A percentile compares a stretch with the other conserved stretches of the same genome.
Conservation (phyloP, 2,797 vertebrate genomes). For the Tiaroga cobitis region DNA sequence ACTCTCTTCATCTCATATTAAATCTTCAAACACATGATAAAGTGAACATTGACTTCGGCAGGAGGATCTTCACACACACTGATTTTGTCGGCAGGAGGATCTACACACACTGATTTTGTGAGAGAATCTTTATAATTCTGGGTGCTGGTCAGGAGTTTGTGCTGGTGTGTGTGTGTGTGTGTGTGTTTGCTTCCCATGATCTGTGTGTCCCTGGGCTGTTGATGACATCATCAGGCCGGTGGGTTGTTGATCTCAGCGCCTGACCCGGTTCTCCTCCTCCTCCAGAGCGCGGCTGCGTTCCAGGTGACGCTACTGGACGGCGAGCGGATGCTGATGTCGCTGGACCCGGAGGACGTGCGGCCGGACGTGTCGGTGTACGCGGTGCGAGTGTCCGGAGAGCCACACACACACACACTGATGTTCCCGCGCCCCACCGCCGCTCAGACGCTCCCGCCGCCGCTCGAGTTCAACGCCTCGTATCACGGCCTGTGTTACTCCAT, state of each 20-base stretch:
- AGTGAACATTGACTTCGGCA: no score
- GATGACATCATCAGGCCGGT: neutral
- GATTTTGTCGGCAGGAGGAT: no score
- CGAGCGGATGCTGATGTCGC: constrained; percentile 77
- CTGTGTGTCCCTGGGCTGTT: no score
- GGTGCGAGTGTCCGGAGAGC: constrained; percentile 88
- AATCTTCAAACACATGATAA: no score
- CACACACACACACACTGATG: constrained; percentile 83
- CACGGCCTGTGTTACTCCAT: constrained; percentile 91
- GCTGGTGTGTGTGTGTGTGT: no score
- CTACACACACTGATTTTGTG: no score
- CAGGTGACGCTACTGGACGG: constrained; percentile 81
- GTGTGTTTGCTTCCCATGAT: no score
- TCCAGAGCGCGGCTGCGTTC: constrained; percentile 79
- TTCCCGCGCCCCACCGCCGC: constrained; percentile 75
- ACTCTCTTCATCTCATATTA: no score
- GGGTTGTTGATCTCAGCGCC: neutral
- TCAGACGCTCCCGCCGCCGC: constrained; percentile 77
- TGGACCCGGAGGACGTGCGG: constrained; percentile 84
- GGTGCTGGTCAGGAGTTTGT: no score
- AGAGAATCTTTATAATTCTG: no score
- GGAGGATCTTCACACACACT: no score
- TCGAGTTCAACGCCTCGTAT: constrained; percentile 86
- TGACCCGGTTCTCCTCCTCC: neutral
- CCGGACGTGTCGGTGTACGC: constrained; percentile 82